phyloP scores from a whole-genome alignment of 2,888 invertebrate species.

The Aproaerema taeniolella region DNA sequence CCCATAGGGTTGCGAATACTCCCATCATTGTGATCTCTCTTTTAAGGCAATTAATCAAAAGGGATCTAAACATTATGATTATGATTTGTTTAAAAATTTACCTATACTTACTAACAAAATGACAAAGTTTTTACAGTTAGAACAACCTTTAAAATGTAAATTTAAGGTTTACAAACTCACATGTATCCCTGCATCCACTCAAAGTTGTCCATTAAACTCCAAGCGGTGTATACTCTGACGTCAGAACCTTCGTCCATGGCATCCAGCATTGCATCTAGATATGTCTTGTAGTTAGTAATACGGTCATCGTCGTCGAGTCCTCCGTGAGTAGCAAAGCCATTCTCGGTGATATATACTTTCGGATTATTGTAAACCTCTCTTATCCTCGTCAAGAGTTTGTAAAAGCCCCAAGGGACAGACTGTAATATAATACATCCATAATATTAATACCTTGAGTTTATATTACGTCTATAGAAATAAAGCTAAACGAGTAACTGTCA shows the following conservation, averaged over 20 bases:
- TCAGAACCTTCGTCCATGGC: slow-evolving; percentile 58
- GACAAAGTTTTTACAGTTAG: no score
- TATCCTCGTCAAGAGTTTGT: slow-evolving; percentile 68
- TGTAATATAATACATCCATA: slow-evolving; percentile 12
- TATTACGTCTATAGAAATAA: no score
- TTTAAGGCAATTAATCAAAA: no score
- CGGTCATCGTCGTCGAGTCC: slow-evolving; percentile 56
- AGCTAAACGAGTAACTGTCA: no score
- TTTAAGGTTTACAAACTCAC: not conserved
- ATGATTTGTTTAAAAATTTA: no score
- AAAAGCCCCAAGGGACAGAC: slow-evolving; percentile 76
- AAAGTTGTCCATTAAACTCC: slow-evolving; percentile 80
- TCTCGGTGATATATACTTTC: slow-evolving; percentile 74
- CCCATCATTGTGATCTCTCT: no score
- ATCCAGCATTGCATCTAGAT: slow-evolving; percentile 51
- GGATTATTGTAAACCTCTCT: slow-evolving; percentile 65
- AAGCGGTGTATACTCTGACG: slow-evolving; percentile 68
- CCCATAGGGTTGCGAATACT: no score
- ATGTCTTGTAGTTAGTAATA: slow-evolving; percentile 43
- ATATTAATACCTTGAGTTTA: no score
- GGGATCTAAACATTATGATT: no score
- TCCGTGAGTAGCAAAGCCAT: slow-evolving; percentile 47
- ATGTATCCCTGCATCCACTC: slow-evolving; percentile 58
- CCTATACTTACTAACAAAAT: no score
- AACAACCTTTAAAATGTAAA: no score